phyloP scores from a whole-genome alignment of 2,888 invertebrate genomes.

The Drosophila hamatofila region DNA sequence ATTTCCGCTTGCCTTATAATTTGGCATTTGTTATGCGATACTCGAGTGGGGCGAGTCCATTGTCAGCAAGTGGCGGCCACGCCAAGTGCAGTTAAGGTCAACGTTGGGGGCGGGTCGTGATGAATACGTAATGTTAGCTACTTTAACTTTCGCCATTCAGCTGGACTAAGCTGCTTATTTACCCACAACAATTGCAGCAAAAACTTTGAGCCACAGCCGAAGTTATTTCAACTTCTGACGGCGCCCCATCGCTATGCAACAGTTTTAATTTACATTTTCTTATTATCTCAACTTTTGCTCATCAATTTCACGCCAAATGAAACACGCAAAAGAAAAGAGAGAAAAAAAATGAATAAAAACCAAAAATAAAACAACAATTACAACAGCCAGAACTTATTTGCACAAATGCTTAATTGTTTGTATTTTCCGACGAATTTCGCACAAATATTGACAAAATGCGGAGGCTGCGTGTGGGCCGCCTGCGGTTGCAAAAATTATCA shows the following conservation, averaged over 20 bases:
- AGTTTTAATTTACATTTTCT: slow-evolving; percentile 29
- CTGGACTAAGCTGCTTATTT: slow-evolving; percentile 26
- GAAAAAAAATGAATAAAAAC: background rate
- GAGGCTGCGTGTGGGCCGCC: background rate
- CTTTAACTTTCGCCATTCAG: background rate
- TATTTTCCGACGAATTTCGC: slow-evolving; percentile 67
- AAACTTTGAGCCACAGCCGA: slow-evolving; percentile 37
- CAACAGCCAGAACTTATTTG: slow-evolving; percentile 63
- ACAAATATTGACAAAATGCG: slow-evolving; percentile 70
- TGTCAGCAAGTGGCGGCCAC: slow-evolving; percentile 18
- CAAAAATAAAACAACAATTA: background rate
- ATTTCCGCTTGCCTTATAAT: slow-evolving; percentile 51
- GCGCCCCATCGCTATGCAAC: slow-evolving; percentile 16
- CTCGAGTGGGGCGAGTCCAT: slow-evolving; percentile 18
- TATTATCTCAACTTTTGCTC: slow-evolving; percentile 27
- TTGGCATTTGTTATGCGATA: slow-evolving; percentile 29
- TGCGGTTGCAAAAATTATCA: slow-evolving; percentile 35
- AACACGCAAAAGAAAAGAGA: slow-evolving; percentile 37
- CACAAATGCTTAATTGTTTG: slow-evolving; percentile 77
- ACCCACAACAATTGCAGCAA: slow-evolving; percentile 33
- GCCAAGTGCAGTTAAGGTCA: slow-evolving; percentile 19
- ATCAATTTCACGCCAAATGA: slow-evolving; percentile 71
- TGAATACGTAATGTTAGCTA: background rate
- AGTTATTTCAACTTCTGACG: slow-evolving; percentile 25
- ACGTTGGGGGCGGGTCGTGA: background rate